Base-by-base conservation (phyloP, 2,797 vertebrate species). In the Anabas testudineus region DNA sequence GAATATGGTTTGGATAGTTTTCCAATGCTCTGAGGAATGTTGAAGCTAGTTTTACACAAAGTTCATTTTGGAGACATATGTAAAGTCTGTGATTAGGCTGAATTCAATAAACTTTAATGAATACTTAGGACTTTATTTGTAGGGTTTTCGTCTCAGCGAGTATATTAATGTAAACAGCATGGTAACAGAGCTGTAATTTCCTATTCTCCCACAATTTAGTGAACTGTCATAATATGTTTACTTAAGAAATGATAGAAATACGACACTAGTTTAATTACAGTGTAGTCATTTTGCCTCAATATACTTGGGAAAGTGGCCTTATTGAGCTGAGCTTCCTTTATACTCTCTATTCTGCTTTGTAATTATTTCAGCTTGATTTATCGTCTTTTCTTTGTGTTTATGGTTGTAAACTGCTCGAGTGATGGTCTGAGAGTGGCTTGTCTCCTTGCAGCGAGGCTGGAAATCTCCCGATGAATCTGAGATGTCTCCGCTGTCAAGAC, bases 341-440 rank as follows among this genome's bases (percentile, higher is more conserved):
- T 83, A 75, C 83, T 78, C 83, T 75, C 81, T 76, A 76, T 86
- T 89, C 85, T 87, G 85, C 93, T 93, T 93, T 93, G 89, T 94
- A 94, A 95, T 94, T 94, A 93, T 90, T 90, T 84, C 84, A 70
- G 84, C 86, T 75, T 91, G 92, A 94, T 93, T 93, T 92, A 91
- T 87, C 76, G 59, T 91, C 82, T 84, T 94, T 92, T 92, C 89
- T 90, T 92, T 89, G 90, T 92, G 91, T 93, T 93, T 92, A 92
- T 86, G 89, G 88, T 78, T 82, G 90, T 88, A 92, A 91, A 90
- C 88, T 88, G 89, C 88, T 90, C 54, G 67, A 91, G 83, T 88
- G 85, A 87, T 88, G 90, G 90, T 89, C 87, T 88, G 90, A 89
- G 89, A 90, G 88, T 80, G 88, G 83, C 86, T 91, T 83, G 91